Percentiles rank a stretch among this genome's conserved stretches.
These are phyloP conservation scores for Hirundichthys speculiger DNA, from an alignment of 2,113 vertebrate species.

Conservation along the genomic window DNA sequence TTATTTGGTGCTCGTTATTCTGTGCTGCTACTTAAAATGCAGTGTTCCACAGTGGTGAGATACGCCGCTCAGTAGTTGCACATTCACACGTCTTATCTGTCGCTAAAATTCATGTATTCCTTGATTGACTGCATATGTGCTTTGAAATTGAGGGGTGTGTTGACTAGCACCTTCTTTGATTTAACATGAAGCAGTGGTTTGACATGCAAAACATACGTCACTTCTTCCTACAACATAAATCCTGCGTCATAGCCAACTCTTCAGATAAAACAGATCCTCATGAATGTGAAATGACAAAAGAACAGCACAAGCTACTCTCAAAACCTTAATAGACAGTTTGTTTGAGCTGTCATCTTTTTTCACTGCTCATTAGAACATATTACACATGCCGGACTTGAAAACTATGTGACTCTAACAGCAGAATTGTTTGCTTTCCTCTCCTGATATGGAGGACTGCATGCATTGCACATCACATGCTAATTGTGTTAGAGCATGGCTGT, in stretches of 20 bases:
- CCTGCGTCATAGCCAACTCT: conserved; percentile 37
- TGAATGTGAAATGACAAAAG: conserved; percentile 56
- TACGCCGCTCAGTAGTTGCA: conserved; percentile 31
- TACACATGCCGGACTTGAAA: background rate
- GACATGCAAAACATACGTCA: conserved; percentile 11
- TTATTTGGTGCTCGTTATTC: conserved; percentile 36
- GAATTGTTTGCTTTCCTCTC: conserved; percentile 44
- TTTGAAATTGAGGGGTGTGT: conserved; percentile 2
- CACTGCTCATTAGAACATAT: conserved; percentile 10
- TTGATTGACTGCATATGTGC: conserved; percentile 3
- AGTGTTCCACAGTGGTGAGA: conserved; percentile 49
- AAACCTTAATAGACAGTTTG: conserved; percentile 31
- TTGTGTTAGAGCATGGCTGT: conserved; percentile 18
- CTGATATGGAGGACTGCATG: conserved; percentile 8
- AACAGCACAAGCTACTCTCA: conserved; percentile 32
- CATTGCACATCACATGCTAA: conserved; percentile 38
- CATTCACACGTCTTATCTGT: conserved; percentile 34
- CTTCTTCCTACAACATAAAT: conserved; percentile 27
- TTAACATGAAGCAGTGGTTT: conserved; percentile 28
- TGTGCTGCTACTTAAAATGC: conserved; percentile 54
- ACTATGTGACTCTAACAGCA: conserved; percentile 20
- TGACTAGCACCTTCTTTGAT: conserved; percentile 5
- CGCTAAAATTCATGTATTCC: conserved; percentile 18
- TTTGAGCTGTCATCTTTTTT: conserved; percentile 36
- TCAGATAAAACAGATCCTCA: conserved; percentile 50